Evolutionary conservation across 2,888 invertebrate species (phyloP).

Genomic region (Petrolisthes cinctipes): DNA sequence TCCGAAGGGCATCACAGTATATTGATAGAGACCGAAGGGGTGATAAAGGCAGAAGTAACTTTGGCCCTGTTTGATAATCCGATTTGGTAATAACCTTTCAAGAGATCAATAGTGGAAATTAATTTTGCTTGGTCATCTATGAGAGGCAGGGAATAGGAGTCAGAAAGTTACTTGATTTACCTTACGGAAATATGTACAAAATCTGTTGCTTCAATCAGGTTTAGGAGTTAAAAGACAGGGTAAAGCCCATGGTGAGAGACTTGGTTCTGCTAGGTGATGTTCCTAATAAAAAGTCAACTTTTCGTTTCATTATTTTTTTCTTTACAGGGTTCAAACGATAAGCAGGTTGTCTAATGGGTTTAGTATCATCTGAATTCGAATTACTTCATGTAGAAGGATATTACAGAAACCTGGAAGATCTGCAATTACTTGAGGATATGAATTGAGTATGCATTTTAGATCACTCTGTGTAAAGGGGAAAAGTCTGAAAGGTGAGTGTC

Average conservation of each 20-base stretch:
- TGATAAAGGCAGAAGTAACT: background rate
- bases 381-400: background rate
- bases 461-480: background rate
- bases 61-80: background rate
- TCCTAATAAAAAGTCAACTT: background rate
- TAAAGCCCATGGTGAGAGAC: constrained; percentile 21
- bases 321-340: background rate
- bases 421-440: background rate
- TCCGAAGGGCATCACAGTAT: background rate
- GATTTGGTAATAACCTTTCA: background rate
- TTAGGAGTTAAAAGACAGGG: constrained; percentile 12
- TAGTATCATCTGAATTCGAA: background rate
- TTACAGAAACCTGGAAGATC: background rate
- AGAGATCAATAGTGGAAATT: background rate
- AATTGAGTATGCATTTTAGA: background rate
- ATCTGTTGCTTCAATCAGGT: background rate
- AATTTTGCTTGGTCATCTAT: background rate
- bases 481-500: background rate
- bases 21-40: background rate
- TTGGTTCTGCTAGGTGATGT: constrained; percentile 4
- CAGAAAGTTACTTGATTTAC: background rate
- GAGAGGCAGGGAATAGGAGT: background rate
- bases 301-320: background rate
- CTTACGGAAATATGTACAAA: background rate
- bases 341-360: background rate